Base-by-base conservation (phyloP, 1,140 invertebrate genomes). In the Coptotermes formosanus region DNA sequence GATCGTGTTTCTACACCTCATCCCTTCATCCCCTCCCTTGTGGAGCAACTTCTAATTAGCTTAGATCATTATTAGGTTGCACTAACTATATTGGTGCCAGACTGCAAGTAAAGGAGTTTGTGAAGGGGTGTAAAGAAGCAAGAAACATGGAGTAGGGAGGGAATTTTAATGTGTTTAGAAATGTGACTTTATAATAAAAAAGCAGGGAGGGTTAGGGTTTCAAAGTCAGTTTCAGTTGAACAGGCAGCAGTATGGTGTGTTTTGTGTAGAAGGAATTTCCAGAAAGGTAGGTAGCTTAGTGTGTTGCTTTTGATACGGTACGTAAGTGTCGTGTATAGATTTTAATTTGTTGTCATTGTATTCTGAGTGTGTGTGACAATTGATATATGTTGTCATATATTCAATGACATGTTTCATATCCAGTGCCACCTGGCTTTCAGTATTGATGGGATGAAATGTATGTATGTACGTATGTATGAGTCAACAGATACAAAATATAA, bases 11-110 rank as follows among this genome's bases (percentile, higher is more conserved):
- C 64, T 30, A 75, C 64, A 75, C 64, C 64, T 30, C 64, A 75
- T 75, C 64, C 64, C 43, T 83, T 83, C 82, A 44, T 83, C 82
- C 82, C 82, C 48, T 83, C 82, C 32, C 8, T 19, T 83, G 43
- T 21, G 64, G n/a, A 75, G 19, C 23, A 52, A 83, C 48, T 25
- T 52, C 82, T 83, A 83, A 83, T 83, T 85, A 85, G 55, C 59
- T 85, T 85, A 85, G 32, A 69, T 85, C 52, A 85, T 59, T 85
- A 85, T 85, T 85, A 44, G 75, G 43, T 85, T 85, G 45, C 16
- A 85, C 52, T 85, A 85, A 85, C 52, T 85, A 82, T 85, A 82
- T 30, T 75, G n/a, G 64, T 75, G 64, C 25, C 64, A 30, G 64
- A 75, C 3, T 75, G 8, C 9, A 75, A 8, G 64, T 75, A 75